phyloP scores from a whole-genome alignment of 1,140 invertebrate genomes.

The Drosophila albomicans region DNA sequence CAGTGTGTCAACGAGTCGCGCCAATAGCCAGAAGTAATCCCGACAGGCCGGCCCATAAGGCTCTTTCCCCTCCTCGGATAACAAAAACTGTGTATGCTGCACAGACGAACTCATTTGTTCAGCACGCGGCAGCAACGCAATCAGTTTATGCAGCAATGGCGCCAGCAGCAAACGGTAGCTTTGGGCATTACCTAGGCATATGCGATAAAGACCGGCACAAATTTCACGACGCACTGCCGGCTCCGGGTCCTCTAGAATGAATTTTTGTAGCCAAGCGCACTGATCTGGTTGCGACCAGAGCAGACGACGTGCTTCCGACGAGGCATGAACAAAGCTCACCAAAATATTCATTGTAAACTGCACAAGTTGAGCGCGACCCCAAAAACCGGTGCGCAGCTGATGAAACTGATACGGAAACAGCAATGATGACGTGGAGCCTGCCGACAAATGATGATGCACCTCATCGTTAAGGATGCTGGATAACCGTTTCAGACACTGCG shows the following conservation, averaged over 20 bases:
- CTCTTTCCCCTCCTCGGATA: conserved; percentile 93
- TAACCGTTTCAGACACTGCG: conserved; percentile 92
- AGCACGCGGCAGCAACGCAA: conserved; percentile 92
- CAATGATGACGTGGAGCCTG: conserved; percentile 80
- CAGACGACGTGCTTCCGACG: conserved; percentile 87
- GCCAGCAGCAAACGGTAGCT: conserved; percentile 89
- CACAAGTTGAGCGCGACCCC: conserved; percentile 93
- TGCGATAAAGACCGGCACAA: conserved; percentile 93
- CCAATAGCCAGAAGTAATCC: conserved; percentile 97
- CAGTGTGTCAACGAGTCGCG: conserved; percentile 93
- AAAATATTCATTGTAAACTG: conserved; percentile 93
- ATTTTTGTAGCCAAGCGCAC: conserved; percentile 90
- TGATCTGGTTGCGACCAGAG: conserved; percentile 89
- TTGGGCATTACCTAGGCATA: conserved; percentile 91
- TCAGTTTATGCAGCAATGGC: conserved; percentile 91
- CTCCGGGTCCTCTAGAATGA: conserved; percentile 94
- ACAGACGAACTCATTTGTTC: conserved; percentile 92
- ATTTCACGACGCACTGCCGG: conserved; percentile 94
- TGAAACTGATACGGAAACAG: conserved; percentile 88
- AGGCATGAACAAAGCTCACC: conserved; percentile 94
- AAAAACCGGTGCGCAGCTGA: conserved; percentile 94
- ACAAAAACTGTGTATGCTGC: conserved; percentile 86
- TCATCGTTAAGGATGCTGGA: conserved; percentile 95
- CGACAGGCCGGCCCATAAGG: conserved; percentile 96
- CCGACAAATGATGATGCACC: conserved; percentile 86